Conservation (phyloP, 2,113 vertebrate genomes). For the Nesogale talazaci region DNA sequence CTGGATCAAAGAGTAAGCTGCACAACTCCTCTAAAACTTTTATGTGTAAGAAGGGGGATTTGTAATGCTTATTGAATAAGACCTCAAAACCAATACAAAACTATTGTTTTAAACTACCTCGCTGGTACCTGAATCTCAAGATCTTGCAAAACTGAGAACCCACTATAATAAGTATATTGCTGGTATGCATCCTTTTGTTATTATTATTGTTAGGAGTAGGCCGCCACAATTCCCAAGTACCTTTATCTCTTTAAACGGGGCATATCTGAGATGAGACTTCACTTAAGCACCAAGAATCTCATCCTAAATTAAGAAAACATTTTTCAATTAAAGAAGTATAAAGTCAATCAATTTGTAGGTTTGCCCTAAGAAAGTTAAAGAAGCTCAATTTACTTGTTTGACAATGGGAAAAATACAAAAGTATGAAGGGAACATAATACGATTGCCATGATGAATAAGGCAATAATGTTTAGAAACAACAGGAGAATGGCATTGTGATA, state of each 20-base stretch:
- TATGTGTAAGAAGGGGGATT: neutral
- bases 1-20: neutral
- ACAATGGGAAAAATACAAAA: neutral
- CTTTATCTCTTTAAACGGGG: neutral
- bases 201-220: too few relatives aligned
- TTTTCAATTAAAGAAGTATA: slow-evolving; percentile 4
- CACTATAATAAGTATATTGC: too few relatives aligned
- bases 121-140: too few relatives aligned
- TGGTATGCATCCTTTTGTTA: too few relatives aligned
- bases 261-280: neutral
- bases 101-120: neutral
- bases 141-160: too few relatives aligned
- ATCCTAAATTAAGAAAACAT: slow-evolving; percentile 19
- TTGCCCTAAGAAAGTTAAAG: neutral
- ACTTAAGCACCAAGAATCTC: neutral
- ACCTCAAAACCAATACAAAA: neutral
- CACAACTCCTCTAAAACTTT: neutral
- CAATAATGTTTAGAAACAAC: slow-evolving; percentile 35
- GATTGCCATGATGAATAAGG: slow-evolving; percentile 45
- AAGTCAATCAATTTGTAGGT: neutral
- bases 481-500: neutral
- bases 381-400: neutral
- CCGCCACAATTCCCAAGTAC: neutral
- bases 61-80: neutral
- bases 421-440: neutral